These are phyloP conservation scores for Diplazon laetatorius DNA, from an alignment of 2,888 invertebrate species.

Conservation along the genomic window DNA sequence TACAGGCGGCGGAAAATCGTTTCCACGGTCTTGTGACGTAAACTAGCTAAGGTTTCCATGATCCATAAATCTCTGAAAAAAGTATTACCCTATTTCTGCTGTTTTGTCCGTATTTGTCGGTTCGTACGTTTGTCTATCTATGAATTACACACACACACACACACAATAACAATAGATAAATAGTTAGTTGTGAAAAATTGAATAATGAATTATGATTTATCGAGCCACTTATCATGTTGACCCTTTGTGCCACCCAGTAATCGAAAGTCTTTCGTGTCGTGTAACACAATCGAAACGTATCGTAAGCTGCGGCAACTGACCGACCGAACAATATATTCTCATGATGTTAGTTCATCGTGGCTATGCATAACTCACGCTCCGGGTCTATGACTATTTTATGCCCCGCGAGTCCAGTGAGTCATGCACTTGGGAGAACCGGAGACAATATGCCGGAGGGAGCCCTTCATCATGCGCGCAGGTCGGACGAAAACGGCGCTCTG, in stretches of 20 bases:
- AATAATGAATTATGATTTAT: background rate
- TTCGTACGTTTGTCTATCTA: no score
- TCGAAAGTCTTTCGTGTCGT: background rate
- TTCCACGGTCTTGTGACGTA: no score
- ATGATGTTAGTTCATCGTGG: constrained; percentile 6
- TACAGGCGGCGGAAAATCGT: no score
- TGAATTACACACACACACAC: no score
- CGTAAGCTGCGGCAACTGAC: background rate
- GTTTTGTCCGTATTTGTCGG: no score
- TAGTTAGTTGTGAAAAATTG: background rate
- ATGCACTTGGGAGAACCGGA: constrained; percentile 71
- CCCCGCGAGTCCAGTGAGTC: constrained; percentile 76
- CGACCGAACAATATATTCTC: background rate
- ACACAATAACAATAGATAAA: no score
- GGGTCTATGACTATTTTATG: constrained; percentile 77
- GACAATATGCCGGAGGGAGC: constrained; percentile 77
- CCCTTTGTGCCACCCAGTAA: background rate
- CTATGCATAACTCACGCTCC: constrained; percentile 70
- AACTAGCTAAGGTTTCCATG: no score
- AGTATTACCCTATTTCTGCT: no score
- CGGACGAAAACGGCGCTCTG: constrained; percentile 41
- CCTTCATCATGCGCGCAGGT: constrained; percentile 74
- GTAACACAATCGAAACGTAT: background rate
- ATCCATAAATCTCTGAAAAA: no score
- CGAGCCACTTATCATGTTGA: no score